Evolutionary conservation across 2,888 invertebrate genomes (phyloP).

Genomic region (Euspilapteryx auroguttella): DNA sequence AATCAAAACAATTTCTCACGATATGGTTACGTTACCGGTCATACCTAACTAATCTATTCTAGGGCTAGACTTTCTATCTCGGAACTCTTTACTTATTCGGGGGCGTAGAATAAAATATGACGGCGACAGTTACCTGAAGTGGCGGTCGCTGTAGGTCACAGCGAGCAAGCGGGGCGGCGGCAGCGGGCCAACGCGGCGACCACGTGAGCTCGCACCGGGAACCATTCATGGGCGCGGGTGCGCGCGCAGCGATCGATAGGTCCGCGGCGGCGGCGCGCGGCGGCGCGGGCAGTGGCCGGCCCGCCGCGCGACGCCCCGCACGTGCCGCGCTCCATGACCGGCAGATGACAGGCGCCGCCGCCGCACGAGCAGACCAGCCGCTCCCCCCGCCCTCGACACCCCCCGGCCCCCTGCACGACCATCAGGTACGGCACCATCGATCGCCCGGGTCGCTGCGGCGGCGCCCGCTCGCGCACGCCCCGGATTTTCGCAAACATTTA

Average conservation of each 20-base stretch:
- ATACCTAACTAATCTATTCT: no score
- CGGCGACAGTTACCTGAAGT: no score
- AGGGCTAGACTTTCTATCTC: no score
- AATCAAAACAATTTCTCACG: no score
- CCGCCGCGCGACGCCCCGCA: constrained; percentile 27
- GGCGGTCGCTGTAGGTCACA: no score
- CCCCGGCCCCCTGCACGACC: constrained; percentile 33
- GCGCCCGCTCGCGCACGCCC: constrained; percentile 15
- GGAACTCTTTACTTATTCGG: no score
- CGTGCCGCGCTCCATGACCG: constrained; percentile 35
- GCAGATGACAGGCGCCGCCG: constrained; percentile 60
- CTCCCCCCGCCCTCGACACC: constrained; percentile 26
- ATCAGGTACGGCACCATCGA: no score
- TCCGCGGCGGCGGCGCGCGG: constrained; percentile 19
- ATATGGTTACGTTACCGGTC: no score
- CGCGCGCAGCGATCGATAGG: constrained; percentile 47
- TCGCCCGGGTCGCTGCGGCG: constrained; percentile 18
- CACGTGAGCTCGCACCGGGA: constrained; percentile 21
- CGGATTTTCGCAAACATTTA: no score
- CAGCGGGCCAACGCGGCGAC: constrained; percentile 12
- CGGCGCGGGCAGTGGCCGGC: constrained; percentile 40
- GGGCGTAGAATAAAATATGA: no score
- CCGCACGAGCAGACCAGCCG: no score
- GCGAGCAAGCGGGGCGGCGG: constrained; percentile 6
- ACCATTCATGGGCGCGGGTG: constrained; percentile 47